Percentiles rank a stretch among this genome's conserved stretches.
Evolutionary conservation across 1,140 invertebrate species (phyloP).

Genomic region (Idris sp.): DNA sequence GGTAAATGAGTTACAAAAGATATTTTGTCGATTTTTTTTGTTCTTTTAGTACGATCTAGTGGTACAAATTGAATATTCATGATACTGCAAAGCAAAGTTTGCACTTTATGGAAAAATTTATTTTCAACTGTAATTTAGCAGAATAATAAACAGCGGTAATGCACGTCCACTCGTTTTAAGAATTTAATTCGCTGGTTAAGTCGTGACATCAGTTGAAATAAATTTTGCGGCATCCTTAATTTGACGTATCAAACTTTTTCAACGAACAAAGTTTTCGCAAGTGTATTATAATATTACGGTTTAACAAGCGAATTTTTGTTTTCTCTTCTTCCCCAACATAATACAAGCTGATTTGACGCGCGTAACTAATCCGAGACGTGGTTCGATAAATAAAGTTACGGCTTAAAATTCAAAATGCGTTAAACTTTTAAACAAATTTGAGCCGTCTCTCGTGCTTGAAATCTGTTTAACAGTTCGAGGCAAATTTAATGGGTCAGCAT

Average conservation of each 20-base stretch:
- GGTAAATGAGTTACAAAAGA: no score
- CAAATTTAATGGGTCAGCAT: no score
- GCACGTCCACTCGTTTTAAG: not conserved
- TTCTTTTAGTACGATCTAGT: no score
- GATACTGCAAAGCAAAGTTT: no score
- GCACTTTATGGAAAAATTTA: no score
- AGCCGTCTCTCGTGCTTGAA: slow-evolving; percentile 28
- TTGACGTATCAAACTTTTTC: slow-evolving; percentile 25
- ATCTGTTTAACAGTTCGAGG: slow-evolving; percentile 46
- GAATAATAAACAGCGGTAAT: not conserved
- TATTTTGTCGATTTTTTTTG: no score
- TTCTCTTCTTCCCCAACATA: no score
- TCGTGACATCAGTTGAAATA: slow-evolving; percentile 10
- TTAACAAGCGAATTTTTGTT: slow-evolving; percentile 38
- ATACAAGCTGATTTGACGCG: slow-evolving; percentile 30
- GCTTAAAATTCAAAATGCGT: slow-evolving; percentile 39
- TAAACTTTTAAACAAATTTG: slow-evolving; percentile 53
- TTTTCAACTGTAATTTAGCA: no score
- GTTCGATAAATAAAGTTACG: slow-evolving; percentile 46
- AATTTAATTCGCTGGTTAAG: slow-evolving; percentile 5
- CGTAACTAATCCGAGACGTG: slow-evolving; percentile 35
- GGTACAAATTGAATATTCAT: no score
- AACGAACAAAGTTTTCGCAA: slow-evolving; percentile 21
- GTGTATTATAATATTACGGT: slow-evolving; percentile 32
- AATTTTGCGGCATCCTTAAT: slow-evolving; percentile 23